These are phyloP conservation scores for Anastatus disparis DNA, from an alignment of 1,140 invertebrate species.

Conservation along the genomic window DNA sequence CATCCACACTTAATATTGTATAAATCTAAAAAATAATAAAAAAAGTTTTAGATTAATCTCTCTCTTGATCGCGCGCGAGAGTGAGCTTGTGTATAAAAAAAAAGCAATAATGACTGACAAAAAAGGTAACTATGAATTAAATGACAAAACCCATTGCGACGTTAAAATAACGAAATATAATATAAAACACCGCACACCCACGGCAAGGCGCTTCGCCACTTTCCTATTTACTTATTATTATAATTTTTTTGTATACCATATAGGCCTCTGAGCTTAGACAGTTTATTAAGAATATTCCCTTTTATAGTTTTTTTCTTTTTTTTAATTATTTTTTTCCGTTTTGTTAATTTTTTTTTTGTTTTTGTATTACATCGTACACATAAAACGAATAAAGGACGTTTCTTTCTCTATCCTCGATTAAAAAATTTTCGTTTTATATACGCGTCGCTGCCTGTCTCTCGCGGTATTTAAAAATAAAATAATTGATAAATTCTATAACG, in stretches of 20 bases:
- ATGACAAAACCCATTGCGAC: constrained; percentile 35
- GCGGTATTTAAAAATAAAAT: no score
- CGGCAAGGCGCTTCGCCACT: constrained; percentile 28
- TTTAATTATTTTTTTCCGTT: neutral
- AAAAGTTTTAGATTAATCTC: no score
- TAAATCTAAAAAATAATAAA: no score
- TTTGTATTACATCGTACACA: neutral
- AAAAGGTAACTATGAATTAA: constrained; percentile 66
- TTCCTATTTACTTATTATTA: constrained; percentile 13
- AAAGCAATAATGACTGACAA: constrained; percentile 68
- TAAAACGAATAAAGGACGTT: neutral
- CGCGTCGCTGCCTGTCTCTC: neutral
- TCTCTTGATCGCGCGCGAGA: no score
- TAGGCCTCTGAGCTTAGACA: constrained; percentile 3
- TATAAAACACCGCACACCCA: no score
- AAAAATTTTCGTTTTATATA: neutral
- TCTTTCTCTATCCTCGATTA: neutral
- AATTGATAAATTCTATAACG: no score
- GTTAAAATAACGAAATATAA: no score
- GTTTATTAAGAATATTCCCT: neutral
- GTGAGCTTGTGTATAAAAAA: no score
- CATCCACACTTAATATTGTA: no score
- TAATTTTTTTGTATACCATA: constrained; percentile 40
- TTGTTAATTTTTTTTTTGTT: neutral
- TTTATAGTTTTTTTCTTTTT: neutral